A percentile compares a stretch with the other conserved stretches of the same genome.
These are phyloP conservation scores for Blastobasis lacticolella DNA, from an alignment of 2,888 invertebrate species.

Conservation along the genomic window DNA sequence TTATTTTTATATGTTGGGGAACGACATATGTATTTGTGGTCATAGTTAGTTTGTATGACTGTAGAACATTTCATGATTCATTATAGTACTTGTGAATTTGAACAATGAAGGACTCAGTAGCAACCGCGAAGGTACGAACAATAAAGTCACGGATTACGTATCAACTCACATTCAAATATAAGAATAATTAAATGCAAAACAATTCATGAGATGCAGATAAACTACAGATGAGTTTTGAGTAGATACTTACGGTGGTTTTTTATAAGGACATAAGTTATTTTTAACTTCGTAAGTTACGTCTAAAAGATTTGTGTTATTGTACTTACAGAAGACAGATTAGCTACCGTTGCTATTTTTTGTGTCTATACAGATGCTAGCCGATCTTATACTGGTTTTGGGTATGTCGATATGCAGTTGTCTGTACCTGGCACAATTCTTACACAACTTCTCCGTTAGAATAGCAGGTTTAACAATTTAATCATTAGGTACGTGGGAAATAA, in stretches of 20 bases:
- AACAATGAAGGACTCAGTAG: slow-evolving; percentile 2
- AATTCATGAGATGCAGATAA: slow-evolving; percentile 4
- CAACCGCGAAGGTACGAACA: slow-evolving; percentile 1
- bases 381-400: background rate
- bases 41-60: slow-evolving; percentile 1
- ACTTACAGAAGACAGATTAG: background rate
- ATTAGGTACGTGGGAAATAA: no score
- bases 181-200: slow-evolving; percentile 9
- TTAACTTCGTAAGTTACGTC: background rate
- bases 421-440: background rate
- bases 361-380: background rate
- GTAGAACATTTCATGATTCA: no score
- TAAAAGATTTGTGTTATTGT: background rate
- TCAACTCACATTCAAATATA: slow-evolving; percentile 7
- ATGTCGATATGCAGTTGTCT: no score
- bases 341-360: no score
- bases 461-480: no score
- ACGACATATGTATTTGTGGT: slow-evolving; percentile 13
- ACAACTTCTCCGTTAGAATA: background rate
- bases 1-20: no score
- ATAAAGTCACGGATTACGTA: slow-evolving; percentile 5
- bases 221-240: background rate
- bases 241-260: background rate
- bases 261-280: background rate
- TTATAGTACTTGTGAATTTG: background rate